Base-by-base conservation (phyloP, 2,797 vertebrate species). In the Sciaenops ocellatus region DNA sequence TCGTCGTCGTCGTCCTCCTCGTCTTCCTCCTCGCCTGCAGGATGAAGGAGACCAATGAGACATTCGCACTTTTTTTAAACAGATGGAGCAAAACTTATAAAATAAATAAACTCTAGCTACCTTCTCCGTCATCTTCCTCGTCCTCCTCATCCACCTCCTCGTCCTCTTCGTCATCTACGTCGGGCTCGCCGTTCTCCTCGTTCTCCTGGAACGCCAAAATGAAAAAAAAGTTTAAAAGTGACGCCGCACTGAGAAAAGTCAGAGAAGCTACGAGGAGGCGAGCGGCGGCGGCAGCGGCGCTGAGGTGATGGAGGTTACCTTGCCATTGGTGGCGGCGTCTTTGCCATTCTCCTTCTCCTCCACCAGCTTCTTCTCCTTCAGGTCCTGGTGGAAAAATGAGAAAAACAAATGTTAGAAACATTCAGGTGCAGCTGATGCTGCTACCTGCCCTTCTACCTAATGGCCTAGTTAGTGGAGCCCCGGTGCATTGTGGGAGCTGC, bases 301-400 rank as follows among this genome's bases (percentile, higher is more conserved):
- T 8, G 16, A 11, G 6, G 26, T 1, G 55, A 5, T 6, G 34
- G 57, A 4, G 8, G 20, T 73, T 87, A 97, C 97, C 6, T 97
- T 98, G 73, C 97, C 98, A 0, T 99, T 99, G 83, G 97, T 97
- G 8, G 97, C 95, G 1, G 95, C 94, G 20, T 97, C 97, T 91
- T 96, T 97, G 76, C 98, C 97, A 41, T 98, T 98, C 93, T 98
- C 97, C 85, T 97, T 96, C 92, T 98, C 97, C 93, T 98, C 97
- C 79, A 96, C 92, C 72, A 96, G 93, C 95, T 97, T 98, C 96
- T 98, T 98, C 93, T 97, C 96, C 87, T 99, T 99, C 92, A 98
- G 94, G 81, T 98, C 97, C 97, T 98, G 90, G 3, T 5, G 61
- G 5, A 69, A 1, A 71, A 4, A 42, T 13, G 9, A 38, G 10